phyloP scores from a whole-genome alignment of 92 coral and sea anemone species.

The Porites cylindrica region DNA sequence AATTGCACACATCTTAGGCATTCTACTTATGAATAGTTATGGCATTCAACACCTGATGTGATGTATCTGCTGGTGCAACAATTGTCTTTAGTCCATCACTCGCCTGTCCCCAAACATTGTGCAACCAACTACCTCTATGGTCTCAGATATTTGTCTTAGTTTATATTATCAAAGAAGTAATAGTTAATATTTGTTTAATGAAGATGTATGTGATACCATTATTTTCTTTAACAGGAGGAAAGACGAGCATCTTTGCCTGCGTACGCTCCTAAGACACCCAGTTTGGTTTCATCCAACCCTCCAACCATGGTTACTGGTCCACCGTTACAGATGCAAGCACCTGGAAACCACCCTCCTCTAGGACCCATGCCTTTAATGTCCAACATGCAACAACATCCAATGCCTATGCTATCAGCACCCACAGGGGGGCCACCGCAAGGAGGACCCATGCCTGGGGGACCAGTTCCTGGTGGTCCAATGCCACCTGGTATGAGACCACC shows the following conservation, averaged over 20 bases:
- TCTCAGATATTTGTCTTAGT: too few relatives aligned
- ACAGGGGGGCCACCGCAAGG: slow-evolving; percentile 62
- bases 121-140: too few relatives aligned
- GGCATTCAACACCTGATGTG: too few relatives aligned
- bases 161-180: too few relatives aligned
- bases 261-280: slow-evolving; percentile 89
- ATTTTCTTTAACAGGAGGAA: slow-evolving; percentile 80
- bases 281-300: slow-evolving; percentile 82
- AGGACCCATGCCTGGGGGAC: slow-evolving; percentile 41
- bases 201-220: neutral
- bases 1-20: too few relatives aligned
- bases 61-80: too few relatives aligned
- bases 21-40: too few relatives aligned
- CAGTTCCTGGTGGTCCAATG: slow-evolving; percentile 49
- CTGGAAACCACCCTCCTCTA: slow-evolving; percentile 67
- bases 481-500: slow-evolving; percentile 62
- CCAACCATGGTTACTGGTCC: slow-evolving; percentile 75
- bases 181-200: neutral
- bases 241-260: slow-evolving; percentile 86
- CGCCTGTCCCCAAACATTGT: too few relatives aligned
- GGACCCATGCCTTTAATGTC: slow-evolving; percentile 60
- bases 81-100: too few relatives aligned
- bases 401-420: slow-evolving; percentile 58
- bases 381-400: slow-evolving; percentile 64
- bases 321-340: slow-evolving; percentile 66